These are phyloP conservation scores for Pseudopodoces humilis DNA, from an alignment of 2,113 vertebrate genomes.

Conservation along the genomic window DNA sequence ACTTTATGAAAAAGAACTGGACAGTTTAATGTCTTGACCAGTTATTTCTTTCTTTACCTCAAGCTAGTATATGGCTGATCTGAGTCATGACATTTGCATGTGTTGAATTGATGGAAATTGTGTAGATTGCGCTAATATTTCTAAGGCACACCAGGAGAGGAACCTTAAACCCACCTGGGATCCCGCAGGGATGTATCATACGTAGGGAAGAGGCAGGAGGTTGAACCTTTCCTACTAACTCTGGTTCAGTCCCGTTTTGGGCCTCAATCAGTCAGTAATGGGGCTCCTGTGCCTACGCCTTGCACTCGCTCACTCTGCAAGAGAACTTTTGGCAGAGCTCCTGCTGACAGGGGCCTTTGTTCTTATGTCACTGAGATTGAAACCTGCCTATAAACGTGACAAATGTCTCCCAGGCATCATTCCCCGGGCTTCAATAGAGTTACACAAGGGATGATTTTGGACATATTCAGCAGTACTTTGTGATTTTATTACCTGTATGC, in stretches of 20 bases:
- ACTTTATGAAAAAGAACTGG: background rate
- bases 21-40: background rate
- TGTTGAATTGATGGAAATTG: background rate
- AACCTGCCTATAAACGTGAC: constrained; percentile 44
- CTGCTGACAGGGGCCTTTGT: constrained; percentile 13
- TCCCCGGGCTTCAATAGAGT: constrained; percentile 37
- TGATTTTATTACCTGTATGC: constrained; percentile 36
- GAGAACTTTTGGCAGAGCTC: background rate
- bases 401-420: background rate
- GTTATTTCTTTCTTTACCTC: background rate
- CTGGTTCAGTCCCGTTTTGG: background rate
- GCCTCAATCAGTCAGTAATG: background rate
- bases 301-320: background rate
- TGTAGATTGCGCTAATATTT: background rate
- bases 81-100: background rate
- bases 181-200: background rate
- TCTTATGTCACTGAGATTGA: constrained; percentile 38
- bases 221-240: background rate
- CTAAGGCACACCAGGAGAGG: background rate
- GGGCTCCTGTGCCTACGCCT: background rate
- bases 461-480: constrained; percentile 19
- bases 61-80: background rate
- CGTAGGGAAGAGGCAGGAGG: background rate
- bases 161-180: background rate
- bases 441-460: constrained; percentile 48